Evolutionary conservation across 2,113 vertebrate genomes (phyloP), one percentile per base, ranked within the genome.

Genomic region (Pituophis catenifer): DNA sequence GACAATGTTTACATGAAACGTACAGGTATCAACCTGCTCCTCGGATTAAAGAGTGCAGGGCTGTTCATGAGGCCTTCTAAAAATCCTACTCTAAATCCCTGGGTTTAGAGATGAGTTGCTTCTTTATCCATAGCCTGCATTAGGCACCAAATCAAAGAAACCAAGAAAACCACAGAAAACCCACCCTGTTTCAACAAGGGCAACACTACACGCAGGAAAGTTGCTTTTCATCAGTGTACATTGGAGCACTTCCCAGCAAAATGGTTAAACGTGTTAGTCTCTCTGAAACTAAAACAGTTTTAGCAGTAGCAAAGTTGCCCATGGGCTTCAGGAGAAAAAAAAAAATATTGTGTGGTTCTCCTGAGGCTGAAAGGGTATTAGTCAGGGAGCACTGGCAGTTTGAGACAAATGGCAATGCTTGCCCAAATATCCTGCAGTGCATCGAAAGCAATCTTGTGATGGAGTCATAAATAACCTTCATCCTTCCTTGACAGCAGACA

Each of bases 71-170:
- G 94, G 89, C 96, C 95, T 97, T 97, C 97, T 96, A 97, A 98
- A 97, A 95, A 94, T 96, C 97, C 96, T 94, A 26, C 96, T 96
- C 96, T 97, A 97, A 97, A 97, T 95, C 98, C 97, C 95, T 44
- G 86, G 93, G 97, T 97, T 98, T 97, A 97, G 95, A 95, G 96
- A 97, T 29, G 93, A 95, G 95, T 95, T 94, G 94, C 33, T 75
- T 58, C 95, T 97, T 97, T 97, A 97, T 97, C 98, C 97, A 95
- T 94, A 86, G 93, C 95, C 96, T 97, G 96, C 96, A 95, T 97
- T 97, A 97, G 97, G 98, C 97, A 97, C 96, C 94, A 96, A 97
- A 97, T 98, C 98, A 98, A 98, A 98, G 97, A 96, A 97, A 93
- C 89, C 29, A 95, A 92, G 92, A 91, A 97, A 98, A 97, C 97